Evolutionary conservation across 2,113 vertebrate genomes (phyloP), one percentile per base, ranked within the genome.

Genomic region (Callithrix jacchus): DNA sequence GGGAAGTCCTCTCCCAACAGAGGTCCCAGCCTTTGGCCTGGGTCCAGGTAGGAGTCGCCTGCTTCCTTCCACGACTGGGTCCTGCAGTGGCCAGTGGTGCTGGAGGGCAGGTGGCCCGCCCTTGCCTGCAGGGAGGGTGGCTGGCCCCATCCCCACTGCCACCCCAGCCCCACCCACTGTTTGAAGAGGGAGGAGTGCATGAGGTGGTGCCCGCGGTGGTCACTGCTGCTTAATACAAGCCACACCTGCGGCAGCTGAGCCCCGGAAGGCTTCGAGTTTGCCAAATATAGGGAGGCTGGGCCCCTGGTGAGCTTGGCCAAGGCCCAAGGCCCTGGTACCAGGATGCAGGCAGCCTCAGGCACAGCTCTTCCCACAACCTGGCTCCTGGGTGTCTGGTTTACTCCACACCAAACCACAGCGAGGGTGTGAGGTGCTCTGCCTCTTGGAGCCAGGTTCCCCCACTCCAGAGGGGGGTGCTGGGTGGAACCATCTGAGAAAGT

Each of bases 91-190:
- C 77, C 30, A 5, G 5, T 17, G 18, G 45, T 23, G 8, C 70
- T 0, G 3, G 64, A 68, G n/a, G 40, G 17, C 58, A 23, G 56
- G 3, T 3, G 0, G 11, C 49, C 25, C 10, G 1, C 40, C 21
- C 32, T 32, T 32, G 0, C 68, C 1, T 7, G 18, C n/a, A 18
- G 82, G 45, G n/a, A 40, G 27, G 14, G 20, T 3, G 25, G 37
- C 70, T 20, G 82, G 90, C 49, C 58, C 56, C 37, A 35, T 61
- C 42, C 54, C 4, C 80, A 25, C 17, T 20, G 66, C 66, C 35
- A 32, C 77, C 73, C 52, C 2, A 6, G 54, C 13, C 13, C 49
- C 40, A 27, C 58, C 79, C 42, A 13, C 76, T 37, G 61, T 4
- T 14, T 3, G 70, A 17, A n/a, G 42, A 64, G 18, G 80, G 88